Percentiles rank a stretch among this genome's conserved stretches.
phyloP scores from a whole-genome alignment of 2,888 invertebrate species.

The Leptopilina syphax region DNA sequence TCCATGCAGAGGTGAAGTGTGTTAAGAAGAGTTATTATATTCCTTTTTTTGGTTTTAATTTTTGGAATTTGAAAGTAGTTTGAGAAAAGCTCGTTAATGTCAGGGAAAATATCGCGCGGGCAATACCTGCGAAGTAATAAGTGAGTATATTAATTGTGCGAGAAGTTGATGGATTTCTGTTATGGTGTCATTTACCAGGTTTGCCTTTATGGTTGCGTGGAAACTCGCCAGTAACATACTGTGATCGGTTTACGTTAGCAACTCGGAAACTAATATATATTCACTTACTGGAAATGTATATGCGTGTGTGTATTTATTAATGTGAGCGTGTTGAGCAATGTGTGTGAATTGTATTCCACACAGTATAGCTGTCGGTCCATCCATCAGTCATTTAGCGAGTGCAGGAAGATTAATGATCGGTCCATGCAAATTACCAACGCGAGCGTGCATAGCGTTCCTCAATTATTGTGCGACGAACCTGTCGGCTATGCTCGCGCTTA shows the following conservation, averaged over 20 bases:
- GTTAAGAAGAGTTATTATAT: too few species aligned
- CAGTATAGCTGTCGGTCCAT: constrained; percentile 48
- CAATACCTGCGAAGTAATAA: not conserved
- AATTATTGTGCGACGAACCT: constrained; percentile 33
- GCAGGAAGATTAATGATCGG: constrained; percentile 65
- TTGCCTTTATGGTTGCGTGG: constrained; percentile 35
- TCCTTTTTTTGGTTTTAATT: too few species aligned
- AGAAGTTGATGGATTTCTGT: constrained; percentile 26
- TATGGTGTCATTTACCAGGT: constrained; percentile 28
- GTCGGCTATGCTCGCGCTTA: constrained; percentile 26
- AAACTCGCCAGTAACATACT: constrained; percentile 34
- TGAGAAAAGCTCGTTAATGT: not conserved
- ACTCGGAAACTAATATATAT: constrained; percentile 42
- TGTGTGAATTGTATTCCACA: constrained; percentile 15
- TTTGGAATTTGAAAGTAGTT: not conserved
- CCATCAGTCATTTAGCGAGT: constrained; percentile 65
- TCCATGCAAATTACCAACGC: constrained; percentile 62
- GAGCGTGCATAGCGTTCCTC: constrained; percentile 26
- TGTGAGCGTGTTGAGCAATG: constrained; percentile 39
- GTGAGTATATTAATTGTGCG: constrained; percentile 11
- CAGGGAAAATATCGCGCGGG: not conserved
- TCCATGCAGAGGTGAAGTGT: too few species aligned
- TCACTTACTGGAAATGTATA: constrained; percentile 31
- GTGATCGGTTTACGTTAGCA: constrained; percentile 39
- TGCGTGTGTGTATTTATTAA: too few species aligned